phyloP scores from a whole-genome alignment of 2,797 vertebrate species.

The Macropodus opercularis region DNA sequence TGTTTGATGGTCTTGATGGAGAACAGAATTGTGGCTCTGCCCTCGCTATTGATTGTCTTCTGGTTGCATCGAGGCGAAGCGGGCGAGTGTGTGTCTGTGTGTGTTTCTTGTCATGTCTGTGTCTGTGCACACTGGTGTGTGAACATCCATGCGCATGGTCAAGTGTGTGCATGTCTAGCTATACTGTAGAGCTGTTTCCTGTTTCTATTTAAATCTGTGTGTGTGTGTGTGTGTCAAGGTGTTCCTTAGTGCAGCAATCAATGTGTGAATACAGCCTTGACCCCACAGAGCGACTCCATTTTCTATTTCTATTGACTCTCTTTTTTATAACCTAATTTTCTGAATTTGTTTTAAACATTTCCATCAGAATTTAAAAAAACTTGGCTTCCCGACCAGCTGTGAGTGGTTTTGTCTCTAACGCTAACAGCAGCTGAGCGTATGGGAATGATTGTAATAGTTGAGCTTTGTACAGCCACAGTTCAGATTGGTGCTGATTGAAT shows the following conservation, averaged over 20 bases:
- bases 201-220: conserved; percentile 13
- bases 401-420: not conserved
- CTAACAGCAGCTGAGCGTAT: not conserved
- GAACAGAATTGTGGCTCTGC: conserved; percentile 66
- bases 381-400: not conserved
- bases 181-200: conserved; percentile 33
- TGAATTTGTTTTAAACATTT: not conserved
- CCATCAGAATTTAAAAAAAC: too few relatives aligned
- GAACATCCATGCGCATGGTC: conserved; percentile 8
- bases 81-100: conserved; percentile 47
- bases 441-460: too few relatives aligned
- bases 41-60: conserved; percentile 73
- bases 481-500: too few relatives aligned
- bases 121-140: conserved; percentile 17
- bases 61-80: conserved; percentile 69
- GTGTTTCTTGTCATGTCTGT: conserved; percentile 17
- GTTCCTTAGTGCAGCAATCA: conserved; percentile 50
- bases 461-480: too few relatives aligned
- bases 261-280: conserved; percentile 45
- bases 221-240: conserved; percentile 38
- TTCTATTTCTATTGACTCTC: conserved; percentile 19
- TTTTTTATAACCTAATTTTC: not conserved
- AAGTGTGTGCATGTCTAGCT: not conserved
- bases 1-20: conserved; percentile 67
- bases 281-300: conserved; percentile 35